Percentiles rank a stretch among this genome's conserved stretches.
Evolutionary conservation across 1,140 invertebrate species (phyloP).

Genomic region (Drosophila watanabei): DNA sequence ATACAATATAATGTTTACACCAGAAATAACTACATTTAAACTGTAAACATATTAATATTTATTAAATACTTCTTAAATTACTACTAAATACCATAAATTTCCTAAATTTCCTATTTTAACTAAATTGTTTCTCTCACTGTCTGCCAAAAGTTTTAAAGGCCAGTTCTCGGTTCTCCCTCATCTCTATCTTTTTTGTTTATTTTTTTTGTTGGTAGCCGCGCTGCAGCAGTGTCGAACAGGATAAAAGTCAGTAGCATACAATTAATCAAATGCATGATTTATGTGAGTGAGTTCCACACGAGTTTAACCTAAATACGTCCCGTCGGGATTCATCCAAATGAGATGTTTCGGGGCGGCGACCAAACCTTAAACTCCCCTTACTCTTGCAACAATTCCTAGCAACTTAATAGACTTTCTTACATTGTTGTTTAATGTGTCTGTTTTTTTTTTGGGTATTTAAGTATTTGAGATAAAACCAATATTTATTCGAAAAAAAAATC

Average conservation of each 20-base stretch:
- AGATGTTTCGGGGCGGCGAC: conserved; percentile 42
- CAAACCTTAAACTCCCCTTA: conserved; percentile 3
- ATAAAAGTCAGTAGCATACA: conserved; percentile 72
- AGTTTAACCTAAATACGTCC: conserved; percentile 70
- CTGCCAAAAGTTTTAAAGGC: conserved; percentile 69
- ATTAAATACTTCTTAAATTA: background rate
- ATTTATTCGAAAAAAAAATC: background rate
- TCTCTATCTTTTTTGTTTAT: conserved; percentile 4
- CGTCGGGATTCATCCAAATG: conserved; percentile 50
- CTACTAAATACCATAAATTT: background rate
- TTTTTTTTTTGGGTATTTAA: background rate
- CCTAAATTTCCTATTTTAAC: background rate
- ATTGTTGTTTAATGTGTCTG: background rate
- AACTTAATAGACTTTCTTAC: conserved; percentile 13
- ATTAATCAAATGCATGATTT: conserved; percentile 82
- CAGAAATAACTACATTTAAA: background rate
- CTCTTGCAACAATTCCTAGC: too few species aligned
- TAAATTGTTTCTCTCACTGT: conserved; percentile 2
- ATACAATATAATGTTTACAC: too few species aligned
- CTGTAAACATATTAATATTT: too few species aligned
- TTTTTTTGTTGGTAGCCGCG: conserved; percentile 8
- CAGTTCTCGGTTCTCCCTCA: conserved; percentile 25
- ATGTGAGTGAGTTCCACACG: conserved; percentile 55
- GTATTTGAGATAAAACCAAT: background rate
- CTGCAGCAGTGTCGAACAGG: conserved; percentile 67